These are phyloP conservation scores for Oxyura jamaicensis DNA, from an alignment of 2,113 vertebrate species.

Conservation along the genomic window DNA sequence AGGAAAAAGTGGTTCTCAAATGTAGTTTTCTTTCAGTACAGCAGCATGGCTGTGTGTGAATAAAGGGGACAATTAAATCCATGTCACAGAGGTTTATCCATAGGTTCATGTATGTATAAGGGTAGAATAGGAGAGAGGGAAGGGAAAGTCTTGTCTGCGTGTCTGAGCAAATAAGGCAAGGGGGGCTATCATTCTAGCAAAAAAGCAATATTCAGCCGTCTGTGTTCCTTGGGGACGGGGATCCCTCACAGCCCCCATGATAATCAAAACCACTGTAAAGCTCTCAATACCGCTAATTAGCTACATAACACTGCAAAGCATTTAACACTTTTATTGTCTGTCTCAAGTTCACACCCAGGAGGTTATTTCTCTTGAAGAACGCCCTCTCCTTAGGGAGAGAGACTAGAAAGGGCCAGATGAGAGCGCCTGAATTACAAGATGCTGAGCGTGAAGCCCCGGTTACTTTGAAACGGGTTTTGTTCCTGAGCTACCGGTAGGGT, in stretches of 20 bases:
- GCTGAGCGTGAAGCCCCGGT: neutral
- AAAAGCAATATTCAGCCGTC: neutral
- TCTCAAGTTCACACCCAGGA: conserved; percentile 22
- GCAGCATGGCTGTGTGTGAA: neutral
- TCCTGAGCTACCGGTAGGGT: neutral
- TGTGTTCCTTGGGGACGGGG: neutral
- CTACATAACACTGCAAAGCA: neutral
- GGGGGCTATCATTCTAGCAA: rapidly evolving
- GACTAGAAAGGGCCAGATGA: neutral
- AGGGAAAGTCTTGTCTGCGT: neutral
- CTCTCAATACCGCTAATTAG: conserved; percentile 45
- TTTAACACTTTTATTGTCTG: conserved; percentile 49
- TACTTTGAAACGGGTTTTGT: neutral
- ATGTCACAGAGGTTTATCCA: neutral
- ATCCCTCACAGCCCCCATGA: neutral
- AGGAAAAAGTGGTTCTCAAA: neutral
- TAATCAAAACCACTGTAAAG: conserved; percentile 45
- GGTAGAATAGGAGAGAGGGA: neutral
- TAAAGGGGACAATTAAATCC: neutral
- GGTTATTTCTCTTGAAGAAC: conserved; percentile 13
- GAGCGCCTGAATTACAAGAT: conserved; percentile 4
- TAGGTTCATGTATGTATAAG: rapidly evolving
- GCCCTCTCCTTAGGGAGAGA: neutral
- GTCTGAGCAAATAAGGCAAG: neutral
- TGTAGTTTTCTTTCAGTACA: neutral